Conservation (phyloP, 2,797 vertebrate species). For the Paratrypauchen microcephalus region DNA sequence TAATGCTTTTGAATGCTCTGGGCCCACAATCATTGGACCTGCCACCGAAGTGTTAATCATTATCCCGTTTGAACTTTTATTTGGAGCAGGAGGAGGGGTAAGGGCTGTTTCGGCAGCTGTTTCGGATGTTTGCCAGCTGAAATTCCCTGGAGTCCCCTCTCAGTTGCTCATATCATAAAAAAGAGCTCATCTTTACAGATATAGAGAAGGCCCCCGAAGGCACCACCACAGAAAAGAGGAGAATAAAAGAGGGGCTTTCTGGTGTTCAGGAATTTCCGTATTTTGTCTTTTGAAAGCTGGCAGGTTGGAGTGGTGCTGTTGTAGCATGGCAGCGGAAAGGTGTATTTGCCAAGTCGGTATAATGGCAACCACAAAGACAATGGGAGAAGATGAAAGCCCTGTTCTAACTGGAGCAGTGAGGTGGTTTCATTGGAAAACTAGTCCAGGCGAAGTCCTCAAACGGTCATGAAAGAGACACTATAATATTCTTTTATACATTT, state of each 20-base stretch:
- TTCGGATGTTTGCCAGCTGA: constrained; percentile 64
- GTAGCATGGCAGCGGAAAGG: constrained; percentile 15
- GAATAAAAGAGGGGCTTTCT: constrained; percentile 37
- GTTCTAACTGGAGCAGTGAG: neutral
- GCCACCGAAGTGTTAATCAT: constrained; percentile 30
- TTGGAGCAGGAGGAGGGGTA: constrained; percentile 4
- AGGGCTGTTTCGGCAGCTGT: constrained; percentile 37
- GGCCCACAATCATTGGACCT: constrained; percentile 17
- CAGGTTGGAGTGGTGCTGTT: constrained; percentile 24
- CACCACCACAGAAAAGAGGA: constrained; percentile 19
- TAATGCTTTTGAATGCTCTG: neutral
- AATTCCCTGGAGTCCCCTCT: constrained; percentile 54
- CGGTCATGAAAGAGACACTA: neutral
- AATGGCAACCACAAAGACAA: constrained; percentile 20
- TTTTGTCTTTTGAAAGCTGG: constrained; percentile 38
- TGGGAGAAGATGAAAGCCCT: constrained; percentile 13
- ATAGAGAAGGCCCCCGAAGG: constrained; percentile 45
- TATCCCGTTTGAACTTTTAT: constrained; percentile 23
- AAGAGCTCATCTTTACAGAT: constrained; percentile 58
- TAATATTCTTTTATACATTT: neutral
- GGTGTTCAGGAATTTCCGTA: constrained; percentile 58
- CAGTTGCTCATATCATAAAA: constrained; percentile 53
- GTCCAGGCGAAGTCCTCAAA: constrained; percentile 5
- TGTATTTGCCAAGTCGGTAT: constrained; percentile 29
- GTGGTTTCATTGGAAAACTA: constrained; percentile 6